These are phyloP conservation scores for Ochotona curzoniae DNA, from an alignment of 2,113 vertebrate genomes.

Conservation along the genomic window DNA sequence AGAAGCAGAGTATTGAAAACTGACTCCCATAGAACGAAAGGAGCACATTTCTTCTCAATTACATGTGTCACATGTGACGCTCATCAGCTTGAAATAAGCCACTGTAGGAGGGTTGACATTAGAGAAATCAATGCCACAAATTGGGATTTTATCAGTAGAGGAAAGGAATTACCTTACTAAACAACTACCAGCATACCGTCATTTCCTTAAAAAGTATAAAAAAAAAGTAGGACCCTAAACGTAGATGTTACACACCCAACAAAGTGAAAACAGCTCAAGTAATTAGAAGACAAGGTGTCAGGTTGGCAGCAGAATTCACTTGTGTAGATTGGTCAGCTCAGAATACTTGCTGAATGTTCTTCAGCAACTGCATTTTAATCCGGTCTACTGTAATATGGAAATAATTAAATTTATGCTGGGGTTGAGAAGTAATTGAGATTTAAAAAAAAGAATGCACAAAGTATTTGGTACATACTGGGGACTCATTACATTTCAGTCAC, in stretches of 20 bases:
- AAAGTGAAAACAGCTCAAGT: neutral
- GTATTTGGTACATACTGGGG: neutral
- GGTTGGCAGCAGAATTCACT: neutral
- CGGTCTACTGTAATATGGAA: neutral
- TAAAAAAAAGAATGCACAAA: neutral
- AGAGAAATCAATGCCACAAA: neutral
- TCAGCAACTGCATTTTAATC: neutral
- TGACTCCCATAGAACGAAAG: neutral
- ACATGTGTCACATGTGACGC: neutral
- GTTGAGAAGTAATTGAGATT: neutral
- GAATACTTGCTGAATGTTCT: neutral
- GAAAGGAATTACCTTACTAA: accelerated
- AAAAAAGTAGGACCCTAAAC: neutral
- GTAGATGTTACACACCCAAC: neutral
- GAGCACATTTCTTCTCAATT: neutral
- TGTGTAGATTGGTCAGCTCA: neutral
- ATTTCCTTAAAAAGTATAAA: no score
- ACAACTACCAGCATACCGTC: neutral
- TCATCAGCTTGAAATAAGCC: neutral
- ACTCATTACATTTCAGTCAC: neutral
- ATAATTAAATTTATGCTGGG: neutral
- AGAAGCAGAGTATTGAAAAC: no score
- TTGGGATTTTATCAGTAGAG: neutral
- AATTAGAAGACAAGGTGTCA: neutral
- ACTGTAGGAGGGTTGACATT: neutral